Conservation (phyloP, 2,797 vertebrate species). For the Notolabrus celidotus region DNA sequence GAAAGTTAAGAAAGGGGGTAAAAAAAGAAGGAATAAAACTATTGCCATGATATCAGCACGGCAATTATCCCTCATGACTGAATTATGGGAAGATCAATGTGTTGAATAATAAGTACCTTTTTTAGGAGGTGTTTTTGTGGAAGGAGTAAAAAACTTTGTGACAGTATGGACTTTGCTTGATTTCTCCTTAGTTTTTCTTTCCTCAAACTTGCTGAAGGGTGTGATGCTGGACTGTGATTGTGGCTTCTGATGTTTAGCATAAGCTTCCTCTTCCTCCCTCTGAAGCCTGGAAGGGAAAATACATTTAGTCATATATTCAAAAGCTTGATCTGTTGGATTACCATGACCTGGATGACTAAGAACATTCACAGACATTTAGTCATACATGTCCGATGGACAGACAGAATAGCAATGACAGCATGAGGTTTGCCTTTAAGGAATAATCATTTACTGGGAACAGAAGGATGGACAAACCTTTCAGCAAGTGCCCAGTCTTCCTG, state of each 20-base stretch:
- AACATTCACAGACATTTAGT: too few species aligned
- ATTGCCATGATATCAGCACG: too few species aligned
- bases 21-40: too few species aligned
- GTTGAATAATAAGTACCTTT: constrained; percentile 84
- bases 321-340: too few species aligned
- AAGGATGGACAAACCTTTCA: constrained; percentile 85
- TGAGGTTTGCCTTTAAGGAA: not conserved
- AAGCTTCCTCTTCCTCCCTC: constrained; percentile 93
- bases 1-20: too few species aligned
- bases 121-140: constrained; percentile 89
- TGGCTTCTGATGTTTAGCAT: constrained; percentile 88
- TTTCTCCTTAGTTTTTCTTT: constrained; percentile 95
- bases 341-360: too few species aligned
- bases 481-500: constrained; percentile 96
- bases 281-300: constrained; percentile 86
- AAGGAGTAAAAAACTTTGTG: constrained; percentile 95
- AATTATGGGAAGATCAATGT: not conserved
- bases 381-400: not conserved
- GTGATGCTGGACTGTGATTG: constrained; percentile 85
- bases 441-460: not conserved
- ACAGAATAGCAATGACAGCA: not conserved
- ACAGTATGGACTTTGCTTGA: constrained; percentile 93
- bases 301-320: not conserved
- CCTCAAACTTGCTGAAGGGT: constrained; percentile 92
- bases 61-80: too few species aligned